Conservation (phyloP, 92 coral and sea anemone species). For the Nematostella vectensis region DNA sequence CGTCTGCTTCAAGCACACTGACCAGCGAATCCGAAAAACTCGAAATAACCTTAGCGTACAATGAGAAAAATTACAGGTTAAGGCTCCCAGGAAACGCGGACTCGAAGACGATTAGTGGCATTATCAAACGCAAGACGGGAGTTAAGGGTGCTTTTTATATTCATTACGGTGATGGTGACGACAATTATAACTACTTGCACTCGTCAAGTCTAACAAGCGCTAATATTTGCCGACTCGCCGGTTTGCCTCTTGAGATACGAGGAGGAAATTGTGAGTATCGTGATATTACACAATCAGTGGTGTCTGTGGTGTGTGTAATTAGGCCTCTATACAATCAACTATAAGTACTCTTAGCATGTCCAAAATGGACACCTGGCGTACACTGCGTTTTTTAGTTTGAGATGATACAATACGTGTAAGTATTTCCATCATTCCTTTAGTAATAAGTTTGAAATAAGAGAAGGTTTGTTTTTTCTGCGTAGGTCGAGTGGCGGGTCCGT, state of each 20-base stretch:
- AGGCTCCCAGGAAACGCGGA: conserved; percentile 46
- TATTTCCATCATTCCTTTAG: no score
- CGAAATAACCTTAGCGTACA: conserved; percentile 35
- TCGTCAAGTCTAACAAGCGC: conserved; percentile 60
- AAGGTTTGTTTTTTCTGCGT: no score
- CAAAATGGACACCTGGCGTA: no score
- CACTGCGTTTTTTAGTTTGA: no score
- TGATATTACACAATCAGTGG: no score
- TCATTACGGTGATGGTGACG: conserved; percentile 39
- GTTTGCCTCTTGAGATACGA: conserved; percentile 48
- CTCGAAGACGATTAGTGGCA: conserved; percentile 34
- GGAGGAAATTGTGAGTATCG: conserved; percentile 83
- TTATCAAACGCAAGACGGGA: conserved; percentile 48
- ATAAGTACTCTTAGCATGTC: no score
- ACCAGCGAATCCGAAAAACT: conserved; percentile 8
- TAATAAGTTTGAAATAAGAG: no score
- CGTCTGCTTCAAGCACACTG: no score
- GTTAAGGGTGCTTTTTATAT: conserved; percentile 71
- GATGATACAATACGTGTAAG: no score
- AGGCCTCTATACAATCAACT: no score
- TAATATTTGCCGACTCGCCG: conserved; percentile 50
- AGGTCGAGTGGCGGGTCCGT: neutral
- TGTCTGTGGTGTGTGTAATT: no score
- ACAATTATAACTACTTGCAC: conserved; percentile 17
- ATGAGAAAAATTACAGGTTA: conserved; percentile 32